Evolutionary conservation across 2,113 vertebrate genomes (phyloP).

Genomic region (Hydrochoerus hydrochaeris): DNA sequence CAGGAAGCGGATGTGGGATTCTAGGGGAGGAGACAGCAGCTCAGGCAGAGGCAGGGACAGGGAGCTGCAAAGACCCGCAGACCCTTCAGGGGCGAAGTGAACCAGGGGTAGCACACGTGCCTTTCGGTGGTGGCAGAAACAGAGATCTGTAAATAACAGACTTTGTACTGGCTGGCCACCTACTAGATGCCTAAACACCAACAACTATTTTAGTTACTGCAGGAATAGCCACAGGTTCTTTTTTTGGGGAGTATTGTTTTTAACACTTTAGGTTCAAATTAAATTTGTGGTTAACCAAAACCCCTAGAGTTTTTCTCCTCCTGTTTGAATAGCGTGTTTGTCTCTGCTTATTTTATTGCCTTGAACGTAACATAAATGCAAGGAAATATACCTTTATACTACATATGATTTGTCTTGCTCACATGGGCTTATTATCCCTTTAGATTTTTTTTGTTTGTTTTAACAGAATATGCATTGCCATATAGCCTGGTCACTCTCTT

Average conservation of each 20-base stretch:
- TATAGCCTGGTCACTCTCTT: no score
- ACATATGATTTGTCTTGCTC: neutral
- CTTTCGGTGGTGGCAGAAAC: neutral
- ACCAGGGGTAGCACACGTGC: neutral
- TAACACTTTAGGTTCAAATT: conserved; percentile 11
- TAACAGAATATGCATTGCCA: neutral
- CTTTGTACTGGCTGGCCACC: neutral
- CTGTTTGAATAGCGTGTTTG: neutral
- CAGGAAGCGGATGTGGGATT: conserved; percentile 55
- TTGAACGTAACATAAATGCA: neutral
- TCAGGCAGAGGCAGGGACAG: neutral
- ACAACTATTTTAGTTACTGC: neutral
- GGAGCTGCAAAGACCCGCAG: accelerated
- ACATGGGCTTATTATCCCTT: neutral
- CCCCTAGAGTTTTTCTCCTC: neutral
- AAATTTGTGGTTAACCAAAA: conserved; percentile 53
- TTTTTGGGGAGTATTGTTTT: neutral
- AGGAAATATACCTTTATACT: neutral
- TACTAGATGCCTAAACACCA: neutral
- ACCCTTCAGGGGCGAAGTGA: accelerated
- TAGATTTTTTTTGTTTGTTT: neutral
- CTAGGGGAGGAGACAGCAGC: neutral
- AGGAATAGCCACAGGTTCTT: neutral
- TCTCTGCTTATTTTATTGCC: neutral
- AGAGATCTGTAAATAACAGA: neutral